Evolutionary conservation across 2,113 vertebrate genomes (phyloP), one percentile per base, ranked within the genome.

Genomic region (Semnornis frantzii): DNA sequence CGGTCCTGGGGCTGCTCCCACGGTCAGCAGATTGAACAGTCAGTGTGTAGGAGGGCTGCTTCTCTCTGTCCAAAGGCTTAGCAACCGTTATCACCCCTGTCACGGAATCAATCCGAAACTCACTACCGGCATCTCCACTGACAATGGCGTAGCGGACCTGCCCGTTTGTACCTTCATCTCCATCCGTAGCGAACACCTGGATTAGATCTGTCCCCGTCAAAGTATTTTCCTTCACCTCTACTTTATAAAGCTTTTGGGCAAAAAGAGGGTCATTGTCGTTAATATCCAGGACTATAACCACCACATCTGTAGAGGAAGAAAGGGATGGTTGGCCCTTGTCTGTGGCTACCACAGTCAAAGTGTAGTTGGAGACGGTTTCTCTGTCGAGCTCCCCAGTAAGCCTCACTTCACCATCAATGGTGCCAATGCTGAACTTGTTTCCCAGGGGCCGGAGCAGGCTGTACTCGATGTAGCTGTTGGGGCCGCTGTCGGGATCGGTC

Each of bases 391-490:
- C 99, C 17, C 98, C 99, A 0, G 98, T 98, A 65, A 99, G 96
- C 74, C 97, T 95, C 72, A 99, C 98, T 15, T 98, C 98, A 2
- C 99, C 99, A 0, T 99, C 98, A 2, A 99, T 98, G 9, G 98
- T 99, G 8, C 98, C 98, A 0, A 99, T 98, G 89, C 97, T 98
- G 95, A 99, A 99, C 91, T 98, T 98, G 95, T 97, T 98, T 11
- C 98, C 98, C 6, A 85, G 96, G 1, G 98, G 96, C 16, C 97
- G 97, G 48, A 97, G 97, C 25, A 99, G 97, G 4, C 98, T 98
- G 90, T 99, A 99, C 72, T 99, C 99, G 6, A 99, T 98, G 27
- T 99, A 99, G 96, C 99, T 99, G 96, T 99, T 99, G 6, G 99
- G 99, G 6, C 99, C 99, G 0, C 99, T 99, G 96, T 99, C 99